A percentile compares a stretch with the other conserved stretches of the same genome.
phyloP scores from a whole-genome alignment of 1,140 invertebrate species.

The Stenopsyche tienmushanensis region DNA sequence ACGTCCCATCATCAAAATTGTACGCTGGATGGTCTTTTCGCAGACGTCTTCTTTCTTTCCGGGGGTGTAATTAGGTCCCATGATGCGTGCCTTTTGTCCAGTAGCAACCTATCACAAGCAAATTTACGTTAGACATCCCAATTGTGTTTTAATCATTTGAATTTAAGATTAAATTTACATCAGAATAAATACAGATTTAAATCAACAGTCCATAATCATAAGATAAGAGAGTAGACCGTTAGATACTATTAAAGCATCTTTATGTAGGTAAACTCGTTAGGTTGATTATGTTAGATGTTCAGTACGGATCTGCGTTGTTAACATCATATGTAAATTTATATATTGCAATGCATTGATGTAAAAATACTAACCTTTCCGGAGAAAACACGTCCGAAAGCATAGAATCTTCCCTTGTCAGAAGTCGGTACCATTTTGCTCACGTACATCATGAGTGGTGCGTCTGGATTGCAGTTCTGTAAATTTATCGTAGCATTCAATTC shows the following conservation, averaged over 20 bases:
- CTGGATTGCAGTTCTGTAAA: constrained; percentile 87
- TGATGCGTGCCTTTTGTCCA: constrained; percentile 95
- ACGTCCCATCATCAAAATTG: constrained; percentile 99
- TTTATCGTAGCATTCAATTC: too few species aligned
- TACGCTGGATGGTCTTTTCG: constrained; percentile 98
- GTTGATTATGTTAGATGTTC: constrained; percentile 21
- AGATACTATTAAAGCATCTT: constrained; percentile 22
- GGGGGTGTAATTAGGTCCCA: constrained; percentile 97
- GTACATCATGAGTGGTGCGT: constrained; percentile 99
- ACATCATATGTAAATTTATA: constrained; percentile 20
- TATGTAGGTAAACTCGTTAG: constrained; percentile 37
- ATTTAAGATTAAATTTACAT: background rate
- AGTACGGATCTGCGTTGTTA: constrained; percentile 28
- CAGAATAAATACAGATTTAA: background rate
- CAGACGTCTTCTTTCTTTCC: constrained; percentile 99
- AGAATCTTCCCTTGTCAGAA: constrained; percentile 99
- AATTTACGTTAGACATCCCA: background rate
- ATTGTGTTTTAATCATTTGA: background rate
- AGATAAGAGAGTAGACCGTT: constrained; percentile 36
- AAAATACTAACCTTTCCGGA: constrained; percentile 78
- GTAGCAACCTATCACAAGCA: constrained; percentile 62
- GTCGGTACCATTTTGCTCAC: constrained; percentile 99
- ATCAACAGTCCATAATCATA: constrained; percentile 25
- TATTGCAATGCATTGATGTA: background rate
- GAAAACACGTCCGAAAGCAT: constrained; percentile 99